Percentiles rank a stretch among this genome's conserved stretches.
These are phyloP conservation scores for Congeria kusceri DNA, from an alignment of 2,888 invertebrate genomes.

Conservation along the genomic window DNA sequence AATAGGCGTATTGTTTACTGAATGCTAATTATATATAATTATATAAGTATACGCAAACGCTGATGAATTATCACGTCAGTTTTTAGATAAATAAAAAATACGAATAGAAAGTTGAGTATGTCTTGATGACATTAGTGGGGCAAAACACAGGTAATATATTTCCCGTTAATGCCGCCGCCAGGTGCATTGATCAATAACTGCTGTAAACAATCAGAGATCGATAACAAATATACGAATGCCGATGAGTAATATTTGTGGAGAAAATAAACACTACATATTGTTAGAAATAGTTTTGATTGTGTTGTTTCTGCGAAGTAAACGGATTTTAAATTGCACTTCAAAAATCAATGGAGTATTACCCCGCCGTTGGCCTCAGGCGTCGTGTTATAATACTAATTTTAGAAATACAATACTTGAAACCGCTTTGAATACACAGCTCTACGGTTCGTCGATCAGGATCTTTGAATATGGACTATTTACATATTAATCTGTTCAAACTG, in stretches of 20 bases:
- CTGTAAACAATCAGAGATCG: slow-evolving; percentile 25
- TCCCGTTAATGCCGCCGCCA: not conserved
- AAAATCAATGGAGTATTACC: not conserved
- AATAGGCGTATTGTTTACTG: no score
- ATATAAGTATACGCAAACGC: no score
- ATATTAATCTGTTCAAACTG: not conserved
- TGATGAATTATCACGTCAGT: no score
- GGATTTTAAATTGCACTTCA: no score
- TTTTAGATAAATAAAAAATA: no score
- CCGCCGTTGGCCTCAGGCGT: slow-evolving; percentile 21
- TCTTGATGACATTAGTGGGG: not conserved
- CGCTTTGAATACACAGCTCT: slow-evolving; percentile 43
- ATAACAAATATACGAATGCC: slow-evolving; percentile 8
- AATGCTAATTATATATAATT: no score
- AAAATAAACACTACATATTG: not conserved
- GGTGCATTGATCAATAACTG: slow-evolving; percentile 12
- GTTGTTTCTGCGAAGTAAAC: no score
- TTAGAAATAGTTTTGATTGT: no score
- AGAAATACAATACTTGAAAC: slow-evolving; percentile 30
- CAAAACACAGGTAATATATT: not conserved
- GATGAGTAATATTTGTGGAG: not conserved
- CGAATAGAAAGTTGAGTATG: no score
- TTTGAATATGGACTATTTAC: slow-evolving; percentile 27
- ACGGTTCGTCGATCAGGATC: slow-evolving; percentile 26
- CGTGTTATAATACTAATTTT: slow-evolving; percentile 28